These are phyloP conservation scores for Drosophila kokeensis DNA, from an alignment of 2,888 invertebrate genomes.

Conservation along the genomic window DNA sequence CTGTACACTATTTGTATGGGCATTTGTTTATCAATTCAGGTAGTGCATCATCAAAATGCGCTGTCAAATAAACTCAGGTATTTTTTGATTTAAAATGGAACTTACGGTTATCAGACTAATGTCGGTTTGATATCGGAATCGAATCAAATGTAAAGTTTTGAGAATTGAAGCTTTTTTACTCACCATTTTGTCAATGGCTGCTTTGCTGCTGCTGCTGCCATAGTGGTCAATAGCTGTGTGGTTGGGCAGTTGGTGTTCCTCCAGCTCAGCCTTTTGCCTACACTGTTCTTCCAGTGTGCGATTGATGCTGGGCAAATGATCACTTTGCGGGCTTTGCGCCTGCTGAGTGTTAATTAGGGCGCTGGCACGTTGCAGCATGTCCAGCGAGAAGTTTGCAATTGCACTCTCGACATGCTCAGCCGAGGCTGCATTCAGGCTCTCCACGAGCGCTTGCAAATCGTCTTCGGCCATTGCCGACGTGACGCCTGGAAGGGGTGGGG, in stretches of 20 bases:
- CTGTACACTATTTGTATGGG: conserved; percentile 4
- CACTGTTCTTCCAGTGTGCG: conserved; percentile 73
- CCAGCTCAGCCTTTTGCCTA: conserved; percentile 58
- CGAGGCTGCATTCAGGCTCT: conserved; percentile 65
- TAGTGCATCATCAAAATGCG: conserved; percentile 9
- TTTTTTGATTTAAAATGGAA: conserved; percentile 3
- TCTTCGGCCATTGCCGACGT: conserved; percentile 62
- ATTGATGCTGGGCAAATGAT: conserved; percentile 49
- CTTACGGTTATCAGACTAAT: conserved; percentile 7
- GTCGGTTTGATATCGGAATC: conserved; percentile 7
- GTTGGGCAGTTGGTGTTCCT: conserved; percentile 27
- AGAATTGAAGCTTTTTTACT: conserved; percentile 16
- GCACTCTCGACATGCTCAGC: conserved; percentile 63
- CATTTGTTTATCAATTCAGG: conserved; percentile 17
- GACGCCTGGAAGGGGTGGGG: not conserved
- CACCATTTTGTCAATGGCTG: conserved; percentile 38
- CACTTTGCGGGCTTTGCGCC: conserved; percentile 45
- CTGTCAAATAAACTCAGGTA: not conserved
- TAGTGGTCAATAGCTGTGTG: conserved; percentile 2
- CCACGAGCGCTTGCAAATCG: conserved; percentile 72
- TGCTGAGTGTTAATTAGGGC: conserved; percentile 64
- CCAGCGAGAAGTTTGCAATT: conserved; percentile 78
- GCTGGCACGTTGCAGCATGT: conserved; percentile 74
- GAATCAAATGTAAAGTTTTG: not conserved
- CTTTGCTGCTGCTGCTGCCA: conserved; percentile 8